Base-by-base conservation (phyloP, 2,113 vertebrate genomes). In the Clinocottus analis region DNA sequence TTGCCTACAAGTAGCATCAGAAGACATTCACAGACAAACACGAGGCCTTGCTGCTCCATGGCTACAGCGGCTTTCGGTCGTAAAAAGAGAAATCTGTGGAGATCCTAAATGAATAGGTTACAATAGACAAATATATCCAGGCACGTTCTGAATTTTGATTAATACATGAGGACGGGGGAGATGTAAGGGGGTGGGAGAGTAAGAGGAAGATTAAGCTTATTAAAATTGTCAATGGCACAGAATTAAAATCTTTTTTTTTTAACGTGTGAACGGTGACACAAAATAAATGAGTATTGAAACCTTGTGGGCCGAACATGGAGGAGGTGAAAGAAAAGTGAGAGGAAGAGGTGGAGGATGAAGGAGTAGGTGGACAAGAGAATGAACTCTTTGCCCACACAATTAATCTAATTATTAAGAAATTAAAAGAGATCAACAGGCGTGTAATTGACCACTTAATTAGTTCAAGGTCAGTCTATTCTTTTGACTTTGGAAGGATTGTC, bases 371-470 rank as follows among this genome's bases (percentile, higher is more conserved):
- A 92, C 90, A 92, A 87, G 88, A 87, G 55, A 88, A 90, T 29
- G 84, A 85, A 86, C 78, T 90, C 77, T 87, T 82, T 87, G 82
- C 83, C 86, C 85, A 89, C 86, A 86, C 91, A 92, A 89, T 93
- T 94, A 91, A 94, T 92, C 82, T 63, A 94, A 93, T 95, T 93
- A 94, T 92, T 91, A 89, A 84, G 77, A 87, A 90, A 93, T 94
- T 94, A 94, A 90, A 89, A 92, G 83, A 73, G 87, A 86, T 93
- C 90, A 93, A 94, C 92, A 92, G 93, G 90, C 92, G 91, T 95
- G 90, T 94, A 95, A 94, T 95, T 93, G 91, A 92, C 89, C 86
- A 78, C 65, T 82, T 93, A 94, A 93, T 93, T 94, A 91, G 82
- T 91, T 93, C 89, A 94, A 94, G 92, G 92, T 94, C 87, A 93